Evolutionary conservation across 2,888 invertebrate species (phyloP).

Genomic region (Emmelina monodactyla): DNA sequence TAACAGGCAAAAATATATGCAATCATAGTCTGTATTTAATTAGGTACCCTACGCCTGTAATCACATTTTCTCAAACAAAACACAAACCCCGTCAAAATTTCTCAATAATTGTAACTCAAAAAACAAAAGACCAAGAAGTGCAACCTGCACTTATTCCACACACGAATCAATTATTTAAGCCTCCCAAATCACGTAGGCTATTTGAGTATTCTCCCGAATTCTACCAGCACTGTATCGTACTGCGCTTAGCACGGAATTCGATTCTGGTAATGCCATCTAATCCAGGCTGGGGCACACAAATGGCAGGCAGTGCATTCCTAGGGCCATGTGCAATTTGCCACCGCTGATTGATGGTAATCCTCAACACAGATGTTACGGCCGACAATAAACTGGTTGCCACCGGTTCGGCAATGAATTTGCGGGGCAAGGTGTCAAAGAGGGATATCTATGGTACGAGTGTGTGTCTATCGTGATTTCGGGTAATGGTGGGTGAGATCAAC

Average conservation of each 20-base stretch:
- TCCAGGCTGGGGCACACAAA: constrained; percentile 50
- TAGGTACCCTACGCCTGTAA: no score
- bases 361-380: constrained; percentile 2
- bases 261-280: constrained; percentile 61
- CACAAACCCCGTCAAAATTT: no score
- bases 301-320: constrained; percentile 46
- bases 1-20: no score
- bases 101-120: no score
- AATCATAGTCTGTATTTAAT: no score
- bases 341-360: constrained; percentile 61
- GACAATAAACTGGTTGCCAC: constrained; percentile 33
- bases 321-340: constrained; percentile 55
- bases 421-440: no score
- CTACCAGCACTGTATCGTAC: constrained; percentile 42
- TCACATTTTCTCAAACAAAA: no score
- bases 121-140: neutral
- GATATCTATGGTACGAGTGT: no score
- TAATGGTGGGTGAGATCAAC: no score
- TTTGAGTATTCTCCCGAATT: constrained; percentile 25
- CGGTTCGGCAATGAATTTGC: no score
- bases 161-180: constrained; percentile 8
- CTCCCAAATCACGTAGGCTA: constrained; percentile 18
- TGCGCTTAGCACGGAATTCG: constrained; percentile 59
- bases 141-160: neutral
- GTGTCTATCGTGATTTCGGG: no score